Evolutionary conservation across 2,113 vertebrate species (phyloP).

Genomic region (Zosterops lateralis): DNA sequence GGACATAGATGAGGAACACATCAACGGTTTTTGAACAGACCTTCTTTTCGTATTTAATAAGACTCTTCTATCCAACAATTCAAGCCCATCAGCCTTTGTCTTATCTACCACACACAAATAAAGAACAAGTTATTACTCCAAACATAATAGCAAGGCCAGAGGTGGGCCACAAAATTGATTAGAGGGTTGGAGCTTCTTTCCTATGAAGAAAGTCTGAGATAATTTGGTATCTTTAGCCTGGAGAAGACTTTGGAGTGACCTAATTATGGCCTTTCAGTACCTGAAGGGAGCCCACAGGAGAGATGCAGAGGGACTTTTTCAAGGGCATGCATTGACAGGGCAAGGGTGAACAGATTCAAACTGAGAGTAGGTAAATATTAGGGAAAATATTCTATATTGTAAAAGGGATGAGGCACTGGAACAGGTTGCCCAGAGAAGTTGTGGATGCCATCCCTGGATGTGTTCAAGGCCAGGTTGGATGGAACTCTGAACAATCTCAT

Average conservation of each 20-base stretch:
- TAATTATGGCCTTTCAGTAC: not conserved
- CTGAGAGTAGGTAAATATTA: not conserved
- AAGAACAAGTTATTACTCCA: not conserved
- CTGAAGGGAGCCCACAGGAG: not conserved
- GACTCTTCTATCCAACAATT: not conserved
- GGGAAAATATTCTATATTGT: not conserved
- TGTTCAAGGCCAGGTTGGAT: not conserved
- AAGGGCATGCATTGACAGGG: not conserved
- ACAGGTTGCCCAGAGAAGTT: not conserved
- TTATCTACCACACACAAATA: not conserved
- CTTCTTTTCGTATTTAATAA: not conserved
- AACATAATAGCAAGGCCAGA: not conserved
- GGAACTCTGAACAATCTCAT: not conserved
- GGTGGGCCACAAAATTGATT: not conserved
- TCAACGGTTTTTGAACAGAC: not conserved
- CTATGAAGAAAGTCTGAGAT: not conserved
- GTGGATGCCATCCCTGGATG: not conserved
- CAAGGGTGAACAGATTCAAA: not conserved
- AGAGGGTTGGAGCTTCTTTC: not conserved
- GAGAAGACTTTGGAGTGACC: not conserved
- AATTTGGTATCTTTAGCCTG: not conserved
- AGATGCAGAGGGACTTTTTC: not conserved
- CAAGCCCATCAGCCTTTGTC: not conserved
- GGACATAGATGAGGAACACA: not conserved
- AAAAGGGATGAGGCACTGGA: not conserved